These are phyloP conservation scores for Ormyrus pomaceus DNA, from an alignment of 2,888 invertebrate species.

Conservation along the genomic window DNA sequence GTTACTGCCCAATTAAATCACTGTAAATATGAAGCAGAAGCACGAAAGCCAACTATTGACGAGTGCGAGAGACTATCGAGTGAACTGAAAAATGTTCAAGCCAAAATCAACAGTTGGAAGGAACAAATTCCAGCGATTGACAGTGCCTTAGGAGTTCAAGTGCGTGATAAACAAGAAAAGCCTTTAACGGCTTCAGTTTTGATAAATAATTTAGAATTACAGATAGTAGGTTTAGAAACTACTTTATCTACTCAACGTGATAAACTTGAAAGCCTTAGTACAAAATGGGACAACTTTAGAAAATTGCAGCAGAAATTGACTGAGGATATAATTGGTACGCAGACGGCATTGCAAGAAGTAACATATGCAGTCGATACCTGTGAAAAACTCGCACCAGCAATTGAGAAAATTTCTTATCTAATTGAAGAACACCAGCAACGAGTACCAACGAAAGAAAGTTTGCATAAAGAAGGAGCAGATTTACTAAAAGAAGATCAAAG, in stretches of 20 bases:
- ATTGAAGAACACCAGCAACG: slow-evolving; percentile 79
- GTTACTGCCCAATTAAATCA: slow-evolving; percentile 87
- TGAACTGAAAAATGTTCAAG: slow-evolving; percentile 83
- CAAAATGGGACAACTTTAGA: slow-evolving; percentile 88
- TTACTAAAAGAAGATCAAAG: slow-evolving; percentile 89
- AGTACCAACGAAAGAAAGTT: slow-evolving; percentile 81
- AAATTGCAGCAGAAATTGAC: slow-evolving; percentile 84
- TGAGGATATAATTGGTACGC: slow-evolving; percentile 80
- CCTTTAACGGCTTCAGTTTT: slow-evolving; percentile 85
- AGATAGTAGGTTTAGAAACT: slow-evolving; percentile 82
- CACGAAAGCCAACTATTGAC: slow-evolving; percentile 83
- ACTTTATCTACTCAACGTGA: slow-evolving; percentile 83
- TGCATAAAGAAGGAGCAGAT: slow-evolving; percentile 87
- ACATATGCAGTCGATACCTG: slow-evolving; percentile 77
- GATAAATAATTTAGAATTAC: slow-evolving; percentile 85
- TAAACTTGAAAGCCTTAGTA: slow-evolving; percentile 83
- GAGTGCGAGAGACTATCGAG: slow-evolving; percentile 83
- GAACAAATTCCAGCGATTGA: slow-evolving; percentile 83
- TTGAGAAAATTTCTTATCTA: slow-evolving; percentile 77
- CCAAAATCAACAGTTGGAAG: slow-evolving; percentile 84
- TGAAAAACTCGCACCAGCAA: slow-evolving; percentile 76
- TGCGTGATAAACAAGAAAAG: slow-evolving; percentile 84
- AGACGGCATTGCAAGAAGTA: slow-evolving; percentile 79
- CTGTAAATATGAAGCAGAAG: slow-evolving; percentile 87
- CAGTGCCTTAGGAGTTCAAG: slow-evolving; percentile 81